These are phyloP conservation scores for Yponomeuta cagnagella DNA, from an alignment of 2,888 invertebrate genomes.

Conservation along the genomic window DNA sequence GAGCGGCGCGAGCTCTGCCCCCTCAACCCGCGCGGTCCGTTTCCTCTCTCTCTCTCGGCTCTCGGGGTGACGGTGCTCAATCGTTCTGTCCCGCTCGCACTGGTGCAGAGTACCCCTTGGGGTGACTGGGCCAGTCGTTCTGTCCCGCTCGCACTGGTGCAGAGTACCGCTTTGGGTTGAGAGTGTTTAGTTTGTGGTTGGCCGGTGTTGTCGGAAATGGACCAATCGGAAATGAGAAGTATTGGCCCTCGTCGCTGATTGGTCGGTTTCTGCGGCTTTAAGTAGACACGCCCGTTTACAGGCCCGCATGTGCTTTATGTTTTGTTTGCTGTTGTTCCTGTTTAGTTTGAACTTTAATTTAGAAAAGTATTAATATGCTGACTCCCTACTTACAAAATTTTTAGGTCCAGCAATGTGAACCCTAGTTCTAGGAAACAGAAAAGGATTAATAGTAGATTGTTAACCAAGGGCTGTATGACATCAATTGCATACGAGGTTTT, in stretches of 20 bases:
- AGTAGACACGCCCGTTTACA: not conserved
- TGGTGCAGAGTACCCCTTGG: not conserved
- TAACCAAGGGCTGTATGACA: too few relatives aligned
- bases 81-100: constrained; percentile 8
- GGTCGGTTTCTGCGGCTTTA: not conserved
- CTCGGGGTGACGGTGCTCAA: constrained; percentile 2
- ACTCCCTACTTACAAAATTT: too few relatives aligned
- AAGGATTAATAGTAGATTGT: too few relatives aligned
- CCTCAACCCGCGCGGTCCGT: constrained; percentile 63
- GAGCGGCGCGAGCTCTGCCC: constrained; percentile 64
- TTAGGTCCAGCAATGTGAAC: too few relatives aligned
- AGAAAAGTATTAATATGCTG: too few relatives aligned
- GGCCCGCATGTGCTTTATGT: constrained; percentile 3
- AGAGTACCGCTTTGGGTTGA: not conserved
- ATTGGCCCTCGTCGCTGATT: not conserved
- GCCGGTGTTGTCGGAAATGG: not conserved
- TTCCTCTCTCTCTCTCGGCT: constrained; percentile 16
- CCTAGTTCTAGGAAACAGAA: too few relatives aligned
- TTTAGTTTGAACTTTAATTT: too few relatives aligned
- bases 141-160: constrained; percentile 3
- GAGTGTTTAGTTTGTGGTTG: not conserved
- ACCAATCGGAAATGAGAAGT: not conserved
- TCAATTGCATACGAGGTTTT: too few relatives aligned
- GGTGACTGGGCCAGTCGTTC: not conserved
- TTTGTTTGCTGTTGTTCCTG: not conserved